These are phyloP conservation scores for Oryzias dopingdopingensis DNA, from an alignment of 2,797 vertebrate genomes.

Conservation along the genomic window DNA sequence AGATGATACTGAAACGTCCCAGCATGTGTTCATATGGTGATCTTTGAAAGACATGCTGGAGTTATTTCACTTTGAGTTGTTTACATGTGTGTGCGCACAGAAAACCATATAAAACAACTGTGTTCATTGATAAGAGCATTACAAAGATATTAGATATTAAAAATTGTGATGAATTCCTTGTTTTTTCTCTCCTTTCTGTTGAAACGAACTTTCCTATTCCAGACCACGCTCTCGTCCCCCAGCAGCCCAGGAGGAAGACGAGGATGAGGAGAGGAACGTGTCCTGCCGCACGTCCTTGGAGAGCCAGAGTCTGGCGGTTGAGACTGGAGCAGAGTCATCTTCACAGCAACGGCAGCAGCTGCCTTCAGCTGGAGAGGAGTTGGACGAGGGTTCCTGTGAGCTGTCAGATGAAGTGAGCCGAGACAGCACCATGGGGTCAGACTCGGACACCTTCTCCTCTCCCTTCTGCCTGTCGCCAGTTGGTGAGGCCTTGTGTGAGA, in stretches of 20 bases:
- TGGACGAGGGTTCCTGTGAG: constrained; percentile 88
- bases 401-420: constrained; percentile 93
- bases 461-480: constrained; percentile 95
- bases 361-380: constrained; percentile 69
- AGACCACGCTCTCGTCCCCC: constrained; percentile 71
- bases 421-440: constrained; percentile 95
- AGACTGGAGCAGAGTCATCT: constrained; percentile 41
- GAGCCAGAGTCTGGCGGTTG: constrained; percentile 54
- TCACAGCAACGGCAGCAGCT: constrained; percentile 60
- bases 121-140: too few species aligned
- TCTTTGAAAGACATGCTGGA: too few species aligned
- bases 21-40: too few species aligned
- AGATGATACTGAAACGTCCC: too few species aligned
- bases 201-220: background rate
- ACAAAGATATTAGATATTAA: too few species aligned
- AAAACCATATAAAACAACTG: too few species aligned
- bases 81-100: too few species aligned
- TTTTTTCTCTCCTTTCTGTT: background rate
- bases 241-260: constrained; percentile 75
- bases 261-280: constrained; percentile 72
- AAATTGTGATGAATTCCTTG: background rate
- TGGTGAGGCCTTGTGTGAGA: constrained; percentile 90
- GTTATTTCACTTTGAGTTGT: too few species aligned
- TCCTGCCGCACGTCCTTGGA: constrained; percentile 56
- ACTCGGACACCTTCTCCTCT: constrained; percentile 95